Conservation (phyloP, 2,797 vertebrate species). For the Parotocinclus haroldoi region DNA sequence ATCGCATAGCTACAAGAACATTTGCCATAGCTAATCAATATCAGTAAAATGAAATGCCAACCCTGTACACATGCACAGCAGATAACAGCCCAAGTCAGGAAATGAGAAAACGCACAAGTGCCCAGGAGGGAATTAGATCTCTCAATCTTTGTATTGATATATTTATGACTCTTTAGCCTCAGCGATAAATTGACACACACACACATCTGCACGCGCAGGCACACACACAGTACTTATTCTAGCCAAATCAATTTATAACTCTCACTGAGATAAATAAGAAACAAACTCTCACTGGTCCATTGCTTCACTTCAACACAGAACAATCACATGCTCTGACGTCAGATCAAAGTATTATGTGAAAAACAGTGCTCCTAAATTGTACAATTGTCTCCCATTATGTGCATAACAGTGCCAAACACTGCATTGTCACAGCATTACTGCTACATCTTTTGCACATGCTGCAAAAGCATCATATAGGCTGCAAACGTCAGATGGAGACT, state of each 20-base stretch:
- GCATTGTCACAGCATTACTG: too few relatives aligned
- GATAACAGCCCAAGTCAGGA: conserved; percentile 29
- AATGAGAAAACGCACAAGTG: conserved; percentile 34
- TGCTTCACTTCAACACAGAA: conserved; percentile 18
- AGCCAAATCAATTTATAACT: conserved; percentile 45
- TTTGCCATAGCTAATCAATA: conserved; percentile 69
- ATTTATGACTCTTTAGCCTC: conserved; percentile 41
- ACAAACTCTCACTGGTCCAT: conserved; percentile 13
- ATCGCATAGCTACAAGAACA: conserved; percentile 56
- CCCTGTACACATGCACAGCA: conserved; percentile 12
- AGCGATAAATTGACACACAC: conserved; percentile 20
- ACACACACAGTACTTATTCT: too few relatives aligned
- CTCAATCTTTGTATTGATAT: conserved; percentile 38
- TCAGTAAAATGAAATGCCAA: conserved; percentile 66
- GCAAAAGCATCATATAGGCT: too few relatives aligned
- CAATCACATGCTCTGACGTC: conserved; percentile 23
- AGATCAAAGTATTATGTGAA: conserved; percentile 9
- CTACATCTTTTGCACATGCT: too few relatives aligned
- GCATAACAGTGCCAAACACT: too few relatives aligned
- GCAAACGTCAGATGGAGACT: too few relatives aligned
- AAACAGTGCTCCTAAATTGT: conserved; percentile 3
- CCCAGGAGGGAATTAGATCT: conserved; percentile 34
- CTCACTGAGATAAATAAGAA: conserved; percentile 30
- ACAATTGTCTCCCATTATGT: too few relatives aligned
- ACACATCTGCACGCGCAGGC: conserved; percentile 9